phyloP scores from a whole-genome alignment of 1,140 invertebrate genomes.

The Drosophila erecta region DNA sequence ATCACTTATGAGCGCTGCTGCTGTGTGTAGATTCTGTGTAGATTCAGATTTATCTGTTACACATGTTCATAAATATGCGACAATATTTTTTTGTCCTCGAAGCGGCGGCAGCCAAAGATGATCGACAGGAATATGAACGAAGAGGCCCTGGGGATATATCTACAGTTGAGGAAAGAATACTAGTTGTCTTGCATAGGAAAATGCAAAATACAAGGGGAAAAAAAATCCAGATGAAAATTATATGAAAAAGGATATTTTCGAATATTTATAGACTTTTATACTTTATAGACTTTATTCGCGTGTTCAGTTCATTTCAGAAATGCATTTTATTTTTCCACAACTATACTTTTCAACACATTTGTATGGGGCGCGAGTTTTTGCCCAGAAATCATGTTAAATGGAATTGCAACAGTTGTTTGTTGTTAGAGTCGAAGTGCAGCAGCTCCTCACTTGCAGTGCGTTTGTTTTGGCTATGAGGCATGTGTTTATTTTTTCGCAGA shows the following conservation, averaged over 20 bases:
- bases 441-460: constrained; percentile 23
- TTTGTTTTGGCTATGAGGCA: constrained; percentile 65
- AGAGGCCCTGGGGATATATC: neutral
- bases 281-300: too few relatives aligned
- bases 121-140: constrained; percentile 34
- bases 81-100: constrained; percentile 71
- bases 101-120: constrained; percentile 42
- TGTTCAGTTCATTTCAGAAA: too few relatives aligned
- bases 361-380: constrained; percentile 30
- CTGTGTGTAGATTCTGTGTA: constrained; percentile 45
- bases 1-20: constrained; percentile 61
- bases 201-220: too few relatives aligned
- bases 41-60: constrained; percentile 78
- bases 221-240: neutral
- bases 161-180: neutral
- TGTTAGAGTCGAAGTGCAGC: constrained; percentile 66
- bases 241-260: neutral
- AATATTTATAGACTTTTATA: too few relatives aligned
- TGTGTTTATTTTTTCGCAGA: constrained; percentile 82
- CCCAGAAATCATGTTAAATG: constrained; percentile 72
- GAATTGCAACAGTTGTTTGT: constrained; percentile 83
- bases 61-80: constrained; percentile 83
- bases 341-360: neutral
- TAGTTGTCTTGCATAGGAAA: neutral
- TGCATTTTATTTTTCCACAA: neutral